Percentiles rank a stretch among this genome's conserved stretches.
Evolutionary conservation across 2,113 vertebrate genomes (phyloP).

Genomic region (Telmatochromis sp.): DNA sequence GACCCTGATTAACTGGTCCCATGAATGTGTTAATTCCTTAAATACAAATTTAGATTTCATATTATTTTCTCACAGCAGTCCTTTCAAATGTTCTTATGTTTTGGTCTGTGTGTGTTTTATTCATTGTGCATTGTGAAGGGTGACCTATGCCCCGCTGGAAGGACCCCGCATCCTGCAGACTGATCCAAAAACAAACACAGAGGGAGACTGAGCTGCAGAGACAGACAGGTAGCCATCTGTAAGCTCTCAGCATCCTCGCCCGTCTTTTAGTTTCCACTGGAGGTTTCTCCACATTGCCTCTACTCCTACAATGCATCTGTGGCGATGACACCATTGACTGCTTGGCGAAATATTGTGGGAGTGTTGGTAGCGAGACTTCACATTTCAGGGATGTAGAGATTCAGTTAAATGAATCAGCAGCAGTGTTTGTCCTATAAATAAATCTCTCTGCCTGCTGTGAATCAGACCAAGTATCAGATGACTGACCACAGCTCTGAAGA

Average conservation of each 20-base stretch:
- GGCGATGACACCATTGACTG: not conserved
- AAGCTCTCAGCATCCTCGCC: not conserved
- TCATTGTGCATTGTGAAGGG: not conserved
- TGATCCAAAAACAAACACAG: not conserved
- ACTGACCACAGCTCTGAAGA: not conserved
- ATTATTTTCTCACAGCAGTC: not conserved
- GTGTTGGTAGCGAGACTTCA: not conserved
- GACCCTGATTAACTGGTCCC: not conserved
- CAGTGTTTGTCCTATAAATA: not conserved
- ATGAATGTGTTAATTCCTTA: not conserved
- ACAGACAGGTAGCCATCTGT: not conserved
- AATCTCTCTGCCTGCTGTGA: not conserved
- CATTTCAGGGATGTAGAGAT: not conserved
- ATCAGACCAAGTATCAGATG: not conserved
- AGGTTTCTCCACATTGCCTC: not conserved
- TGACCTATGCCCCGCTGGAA: not conserved
- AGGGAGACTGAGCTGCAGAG: not conserved
- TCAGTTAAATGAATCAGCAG: not conserved
- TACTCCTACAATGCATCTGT: constrained; percentile 36
- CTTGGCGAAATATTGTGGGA: not conserved
- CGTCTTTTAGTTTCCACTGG: not conserved
- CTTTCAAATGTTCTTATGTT: not conserved
- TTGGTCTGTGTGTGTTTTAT: not conserved
- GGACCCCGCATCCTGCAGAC: not conserved
- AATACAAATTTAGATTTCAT: not conserved